These are phyloP conservation scores for Spizella passerina DNA, from an alignment of 2,797 vertebrate species.

Conservation along the genomic window DNA sequence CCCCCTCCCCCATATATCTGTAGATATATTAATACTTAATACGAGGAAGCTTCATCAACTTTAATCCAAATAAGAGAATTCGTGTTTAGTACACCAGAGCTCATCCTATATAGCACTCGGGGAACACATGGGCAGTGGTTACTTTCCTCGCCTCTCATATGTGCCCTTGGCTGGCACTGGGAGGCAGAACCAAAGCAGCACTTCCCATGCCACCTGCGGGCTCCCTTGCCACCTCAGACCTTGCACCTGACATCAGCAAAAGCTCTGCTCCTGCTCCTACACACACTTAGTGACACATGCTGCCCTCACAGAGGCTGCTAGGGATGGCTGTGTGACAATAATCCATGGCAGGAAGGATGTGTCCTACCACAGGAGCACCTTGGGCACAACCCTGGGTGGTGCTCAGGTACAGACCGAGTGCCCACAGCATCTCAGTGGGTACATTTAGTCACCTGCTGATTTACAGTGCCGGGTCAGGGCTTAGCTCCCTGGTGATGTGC, in stretches of 20 bases:
- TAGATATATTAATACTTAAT: no score
- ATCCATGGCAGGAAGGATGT: accelerated
- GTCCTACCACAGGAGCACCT: accelerated
- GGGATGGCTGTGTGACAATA: accelerated
- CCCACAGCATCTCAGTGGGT: not conserved
- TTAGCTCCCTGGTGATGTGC: not conserved
- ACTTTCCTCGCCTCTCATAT: not conserved
- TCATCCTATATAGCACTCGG: accelerated
- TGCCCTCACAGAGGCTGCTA: no score
- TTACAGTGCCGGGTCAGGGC: not conserved
- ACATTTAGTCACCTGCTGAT: not conserved
- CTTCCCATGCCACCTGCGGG: accelerated
- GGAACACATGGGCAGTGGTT: accelerated
- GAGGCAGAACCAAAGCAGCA: not conserved
- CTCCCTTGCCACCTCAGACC: not conserved
- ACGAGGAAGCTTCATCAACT: not conserved
- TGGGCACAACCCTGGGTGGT: not conserved
- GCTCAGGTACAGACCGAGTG: accelerated
- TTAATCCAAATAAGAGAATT: not conserved
- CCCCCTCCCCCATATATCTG: accelerated
- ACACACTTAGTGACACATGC: accelerated
- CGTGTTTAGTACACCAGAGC: no score
- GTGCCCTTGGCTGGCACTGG: not conserved
- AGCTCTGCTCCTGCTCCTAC: accelerated
- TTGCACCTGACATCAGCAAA: no score